These are phyloP conservation scores for Lissonota sp. DNA, from an alignment of 2,888 invertebrate genomes.

Conservation along the genomic window DNA sequence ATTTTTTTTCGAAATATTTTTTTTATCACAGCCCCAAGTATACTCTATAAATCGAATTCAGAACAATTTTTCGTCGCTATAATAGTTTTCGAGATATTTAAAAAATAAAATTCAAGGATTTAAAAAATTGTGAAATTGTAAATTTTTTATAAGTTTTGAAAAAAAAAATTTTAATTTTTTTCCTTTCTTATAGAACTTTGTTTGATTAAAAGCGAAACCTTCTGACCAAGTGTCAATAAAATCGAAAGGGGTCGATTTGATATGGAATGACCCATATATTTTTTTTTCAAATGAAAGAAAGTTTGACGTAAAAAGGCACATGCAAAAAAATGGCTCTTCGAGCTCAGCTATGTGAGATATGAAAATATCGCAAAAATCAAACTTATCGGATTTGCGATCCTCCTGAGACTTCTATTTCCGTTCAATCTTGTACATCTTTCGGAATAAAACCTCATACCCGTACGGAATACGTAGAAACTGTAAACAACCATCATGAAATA, in stretches of 20 bases:
- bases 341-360: not conserved
- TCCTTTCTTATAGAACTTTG: not conserved
- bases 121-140: no score
- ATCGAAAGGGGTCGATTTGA: not conserved
- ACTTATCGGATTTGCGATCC: conserved; percentile 42
- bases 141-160: no score
- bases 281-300: not conserved
- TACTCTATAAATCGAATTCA: no score
- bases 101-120: no score
- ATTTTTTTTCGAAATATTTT: not conserved
- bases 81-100: no score
- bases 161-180: not conserved
- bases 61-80: no score
- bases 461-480: not conserved
- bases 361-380: conserved; percentile 42
- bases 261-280: not conserved
- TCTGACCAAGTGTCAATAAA: no score
- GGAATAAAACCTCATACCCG: not conserved
- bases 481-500: conserved; percentile 45
- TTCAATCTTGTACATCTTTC: conserved; percentile 29
- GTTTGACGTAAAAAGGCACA: not conserved
- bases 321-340: conserved; percentile 14
- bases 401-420: conserved; percentile 26
- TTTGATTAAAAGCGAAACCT: no score
- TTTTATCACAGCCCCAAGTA: no score